Evolutionary conservation across 2,888 invertebrate species (phyloP), one percentile per base, ranked within the genome.

Genomic region (Sycophila texana): DNA sequence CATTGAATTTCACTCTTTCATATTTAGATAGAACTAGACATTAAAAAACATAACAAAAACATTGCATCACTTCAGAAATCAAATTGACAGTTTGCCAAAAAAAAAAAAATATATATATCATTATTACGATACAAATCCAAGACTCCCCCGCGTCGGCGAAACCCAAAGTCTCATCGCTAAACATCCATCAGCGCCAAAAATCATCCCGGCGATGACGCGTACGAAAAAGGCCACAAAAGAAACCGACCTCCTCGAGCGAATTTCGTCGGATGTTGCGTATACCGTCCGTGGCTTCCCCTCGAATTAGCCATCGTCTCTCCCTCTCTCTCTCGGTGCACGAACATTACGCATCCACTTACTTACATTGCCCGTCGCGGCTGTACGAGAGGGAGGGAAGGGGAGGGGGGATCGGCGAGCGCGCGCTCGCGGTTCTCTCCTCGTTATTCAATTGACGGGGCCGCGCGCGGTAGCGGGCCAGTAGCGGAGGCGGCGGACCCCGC

Each of bases 381-480:
- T 57, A 49, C 20, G 51, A 26, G 20, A 18, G 63, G 65, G 71
- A 47, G 20, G 20, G 26, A 39, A 39, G 51, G 22, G 30, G 39
- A 18, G 67, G 47, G n/a, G n/a, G 16, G 26, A 5, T 51, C 26
- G n/a, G 22, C 60, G 14, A 5, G 26, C 63, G 26, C 55, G 74
- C 16, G 39, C 39, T 16, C 10, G 22, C 13, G 55, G 47, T 12
- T 1, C 14, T 49, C 66, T 67, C 72, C 39, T 77, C 72, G 77
- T 77, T 77, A 77, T 77, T 77, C 77, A 77, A 73, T 77, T 77
- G 77, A 77, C 60, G 66, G 7, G 26, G 58, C 61, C 51, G 30
- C 39, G 51, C 26, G 22, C 39, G 63, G 18, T 49, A 58, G 13
- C 39, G 14, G 61, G 60, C 72, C 72, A 61, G 71, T 72, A 26